These are phyloP conservation scores for Hafferia zeledoni DNA, from an alignment of 2,797 vertebrate genomes.

Conservation along the genomic window DNA sequence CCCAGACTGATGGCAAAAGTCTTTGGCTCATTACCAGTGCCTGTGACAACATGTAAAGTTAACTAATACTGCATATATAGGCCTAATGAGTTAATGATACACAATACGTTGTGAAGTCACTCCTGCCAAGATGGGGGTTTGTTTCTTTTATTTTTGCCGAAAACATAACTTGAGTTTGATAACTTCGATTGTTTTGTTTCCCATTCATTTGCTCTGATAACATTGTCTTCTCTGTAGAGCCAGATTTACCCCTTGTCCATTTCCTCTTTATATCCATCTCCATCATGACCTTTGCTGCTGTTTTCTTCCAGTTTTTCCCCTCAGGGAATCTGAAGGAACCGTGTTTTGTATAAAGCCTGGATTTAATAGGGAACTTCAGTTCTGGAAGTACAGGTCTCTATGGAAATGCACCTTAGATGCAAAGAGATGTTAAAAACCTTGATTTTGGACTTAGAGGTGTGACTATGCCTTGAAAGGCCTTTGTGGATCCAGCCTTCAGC, in stretches of 20 bases:
- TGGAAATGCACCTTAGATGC: background rate
- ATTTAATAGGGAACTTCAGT: background rate
- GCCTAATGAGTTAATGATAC: background rate
- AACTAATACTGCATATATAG: background rate
- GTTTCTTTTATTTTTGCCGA: background rate
- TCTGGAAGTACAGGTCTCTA: background rate
- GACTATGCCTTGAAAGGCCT: background rate
- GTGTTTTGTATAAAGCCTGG: background rate
- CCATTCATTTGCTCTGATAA: background rate
- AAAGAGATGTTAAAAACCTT: background rate
- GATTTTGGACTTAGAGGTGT: background rate
- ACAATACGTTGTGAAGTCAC: background rate
- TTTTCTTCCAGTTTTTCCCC: background rate
- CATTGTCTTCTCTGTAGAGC: background rate
- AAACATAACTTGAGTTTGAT: background rate
- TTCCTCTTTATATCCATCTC: background rate
- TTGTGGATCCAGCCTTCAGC: background rate
- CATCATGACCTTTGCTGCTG: background rate
- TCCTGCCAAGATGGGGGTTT: background rate
- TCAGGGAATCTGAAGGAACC: fast-evolving
- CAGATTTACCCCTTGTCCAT: background rate
- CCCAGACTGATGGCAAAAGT: background rate
- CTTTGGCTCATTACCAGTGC: background rate
- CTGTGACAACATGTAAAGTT: background rate
- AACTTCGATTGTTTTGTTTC: background rate